These are phyloP conservation scores for Rousettus madagascariensis DNA, from an alignment of 2,797 vertebrate genomes.

Conservation along the genomic window DNA sequence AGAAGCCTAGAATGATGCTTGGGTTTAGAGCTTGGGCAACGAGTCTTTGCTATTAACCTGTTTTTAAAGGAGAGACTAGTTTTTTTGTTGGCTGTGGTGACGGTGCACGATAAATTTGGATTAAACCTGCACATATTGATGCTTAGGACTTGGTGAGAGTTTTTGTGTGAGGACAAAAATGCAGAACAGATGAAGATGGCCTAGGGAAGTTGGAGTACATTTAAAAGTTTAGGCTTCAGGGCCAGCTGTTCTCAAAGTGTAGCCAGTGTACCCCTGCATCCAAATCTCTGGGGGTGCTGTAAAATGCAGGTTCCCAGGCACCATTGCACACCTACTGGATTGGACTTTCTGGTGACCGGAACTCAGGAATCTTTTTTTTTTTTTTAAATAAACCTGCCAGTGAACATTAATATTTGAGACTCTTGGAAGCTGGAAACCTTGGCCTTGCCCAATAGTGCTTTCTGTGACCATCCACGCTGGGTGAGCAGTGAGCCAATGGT, in stretches of 20 bases:
- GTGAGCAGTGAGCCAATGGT: accelerated
- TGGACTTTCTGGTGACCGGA: neutral
- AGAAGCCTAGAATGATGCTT: neutral
- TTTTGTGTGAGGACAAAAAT: neutral
- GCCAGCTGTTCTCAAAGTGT: neutral
- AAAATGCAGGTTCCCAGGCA: neutral
- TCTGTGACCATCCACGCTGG: neutral
- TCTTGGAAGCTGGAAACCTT: neutral
- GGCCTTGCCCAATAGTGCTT: neutral
- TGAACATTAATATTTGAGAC: neutral
- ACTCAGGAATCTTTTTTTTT: neutral
- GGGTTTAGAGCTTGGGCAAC: too few relatives aligned
- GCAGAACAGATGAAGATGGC: neutral
- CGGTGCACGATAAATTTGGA: neutral
- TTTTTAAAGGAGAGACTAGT: neutral
- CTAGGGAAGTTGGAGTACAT: too few relatives aligned
- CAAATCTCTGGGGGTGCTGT: neutral
- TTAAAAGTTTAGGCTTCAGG: too few relatives aligned
- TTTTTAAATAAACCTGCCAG: too few relatives aligned
- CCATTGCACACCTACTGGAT: neutral
- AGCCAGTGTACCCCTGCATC: too few relatives aligned
- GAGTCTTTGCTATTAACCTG: neutral
- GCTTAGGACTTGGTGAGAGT: neutral
- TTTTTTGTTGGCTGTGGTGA: neutral
- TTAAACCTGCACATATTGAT: accelerated